Conservation (phyloP, 2,797 vertebrate species). For the Myripristis jacobus region DNA sequence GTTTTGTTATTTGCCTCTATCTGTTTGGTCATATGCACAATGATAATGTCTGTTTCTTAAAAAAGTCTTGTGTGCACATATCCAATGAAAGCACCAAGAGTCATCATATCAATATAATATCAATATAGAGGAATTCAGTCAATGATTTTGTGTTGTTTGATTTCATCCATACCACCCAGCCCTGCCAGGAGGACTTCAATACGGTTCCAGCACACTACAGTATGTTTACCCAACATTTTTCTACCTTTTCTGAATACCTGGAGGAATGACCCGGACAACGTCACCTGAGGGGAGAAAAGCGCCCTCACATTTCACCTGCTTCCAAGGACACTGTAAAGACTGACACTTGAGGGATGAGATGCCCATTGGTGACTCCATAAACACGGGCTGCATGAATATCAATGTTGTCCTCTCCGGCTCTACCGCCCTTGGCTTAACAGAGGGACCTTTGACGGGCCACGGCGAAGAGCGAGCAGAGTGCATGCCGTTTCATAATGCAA, state of each 20-base stretch:
- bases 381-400: conserved; percentile 64
- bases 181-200: conserved; percentile 1
- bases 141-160: too few relatives aligned
- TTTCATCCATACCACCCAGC: too few relatives aligned
- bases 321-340: conserved; percentile 61
- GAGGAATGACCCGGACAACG: conserved; percentile 14
- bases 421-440: conserved; percentile 57
- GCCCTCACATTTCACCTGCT: conserved; percentile 64
- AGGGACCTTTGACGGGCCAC: conserved; percentile 58
- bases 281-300: conserved; percentile 26
- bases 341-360: conserved; percentile 66
- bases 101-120: too few relatives aligned
- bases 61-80: too few relatives aligned
- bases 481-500: conserved; percentile 54
- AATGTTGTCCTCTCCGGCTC: conserved; percentile 59
- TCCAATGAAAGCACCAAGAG: too few relatives aligned
- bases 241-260: background rate
- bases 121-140: too few relatives aligned
- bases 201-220: background rate
- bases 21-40: too few relatives aligned
- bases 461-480: conserved; percentile 5
- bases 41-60: too few relatives aligned
- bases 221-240: conserved; percentile 7
- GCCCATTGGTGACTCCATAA: conserved; percentile 44
- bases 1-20: too few relatives aligned